Conservation (phyloP, 2,797 vertebrate species). For the Oreochromis mossambicus region DNA sequence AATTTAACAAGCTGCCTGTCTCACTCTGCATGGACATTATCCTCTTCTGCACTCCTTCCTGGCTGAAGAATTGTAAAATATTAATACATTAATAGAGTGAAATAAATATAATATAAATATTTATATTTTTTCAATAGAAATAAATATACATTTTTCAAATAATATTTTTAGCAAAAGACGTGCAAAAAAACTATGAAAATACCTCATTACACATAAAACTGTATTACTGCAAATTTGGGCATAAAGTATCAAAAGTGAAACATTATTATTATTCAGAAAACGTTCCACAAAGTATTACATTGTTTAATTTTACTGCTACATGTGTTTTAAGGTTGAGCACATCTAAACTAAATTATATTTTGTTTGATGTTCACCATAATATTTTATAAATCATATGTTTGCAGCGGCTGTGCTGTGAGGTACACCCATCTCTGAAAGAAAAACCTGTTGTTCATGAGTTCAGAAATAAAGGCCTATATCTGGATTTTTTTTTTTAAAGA, state of each 20-base stretch:
- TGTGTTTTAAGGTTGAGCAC: neutral
- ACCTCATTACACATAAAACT: neutral
- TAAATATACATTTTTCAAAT: neutral
- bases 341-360: neutral
- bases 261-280: neutral
- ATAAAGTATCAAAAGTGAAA: neutral
- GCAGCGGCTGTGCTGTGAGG: accelerated
- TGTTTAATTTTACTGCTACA: neutral
- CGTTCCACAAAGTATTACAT: neutral
- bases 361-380: neutral
- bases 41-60: neutral
- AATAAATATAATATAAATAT: neutral
- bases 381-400: neutral
- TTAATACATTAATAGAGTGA: neutral
- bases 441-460: neutral
- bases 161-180: neutral
- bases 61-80: neutral
- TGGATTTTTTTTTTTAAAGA: accelerated
- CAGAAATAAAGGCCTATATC: neutral
- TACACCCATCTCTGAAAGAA: neutral
- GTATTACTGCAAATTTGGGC: neutral
- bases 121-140: neutral
- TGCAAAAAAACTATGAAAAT: neutral
- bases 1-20: neutral
- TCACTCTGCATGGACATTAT: neutral